Percentiles rank a stretch among this genome's conserved stretches.
These are phyloP conservation scores for Drosophila bocqueti DNA, from an alignment of 1,140 invertebrate genomes.

Conservation along the genomic window DNA sequence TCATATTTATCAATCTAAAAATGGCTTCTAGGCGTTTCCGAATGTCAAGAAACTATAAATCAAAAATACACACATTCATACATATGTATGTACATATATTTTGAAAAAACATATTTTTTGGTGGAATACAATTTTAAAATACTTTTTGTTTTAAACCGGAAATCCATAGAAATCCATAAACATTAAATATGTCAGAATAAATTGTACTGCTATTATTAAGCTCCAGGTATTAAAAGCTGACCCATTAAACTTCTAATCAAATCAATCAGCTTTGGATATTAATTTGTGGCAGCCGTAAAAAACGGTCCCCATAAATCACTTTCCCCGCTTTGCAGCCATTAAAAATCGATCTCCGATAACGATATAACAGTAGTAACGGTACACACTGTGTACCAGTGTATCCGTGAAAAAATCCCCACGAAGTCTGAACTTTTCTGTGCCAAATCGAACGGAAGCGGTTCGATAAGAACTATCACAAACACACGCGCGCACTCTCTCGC, in stretches of 20 bases:
- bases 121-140: neutral
- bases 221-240: neutral
- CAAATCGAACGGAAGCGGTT: constrained; percentile 74
- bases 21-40: neutral
- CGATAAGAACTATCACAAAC: constrained; percentile 56
- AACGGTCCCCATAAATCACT: constrained; percentile 50
- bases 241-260: constrained; percentile 16
- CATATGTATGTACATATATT: neutral
- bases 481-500: constrained; percentile 6
- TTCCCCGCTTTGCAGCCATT: constrained; percentile 46
- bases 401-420: constrained; percentile 11
- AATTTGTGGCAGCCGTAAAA: constrained; percentile 45
- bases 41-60: neutral
- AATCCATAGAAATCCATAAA: neutral
- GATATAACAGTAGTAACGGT: constrained; percentile 21
- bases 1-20: neutral
- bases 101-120: neutral
- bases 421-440: constrained; percentile 41
- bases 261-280: constrained; percentile 26
- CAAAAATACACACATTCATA: neutral
- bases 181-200: neutral
- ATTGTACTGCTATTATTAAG: neutral
- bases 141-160: neutral
- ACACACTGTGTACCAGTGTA: neutral
- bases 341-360: constrained; percentile 59